Evolutionary conservation across 2,888 invertebrate species (phyloP).

Genomic region (Cinara cedri): DNA sequence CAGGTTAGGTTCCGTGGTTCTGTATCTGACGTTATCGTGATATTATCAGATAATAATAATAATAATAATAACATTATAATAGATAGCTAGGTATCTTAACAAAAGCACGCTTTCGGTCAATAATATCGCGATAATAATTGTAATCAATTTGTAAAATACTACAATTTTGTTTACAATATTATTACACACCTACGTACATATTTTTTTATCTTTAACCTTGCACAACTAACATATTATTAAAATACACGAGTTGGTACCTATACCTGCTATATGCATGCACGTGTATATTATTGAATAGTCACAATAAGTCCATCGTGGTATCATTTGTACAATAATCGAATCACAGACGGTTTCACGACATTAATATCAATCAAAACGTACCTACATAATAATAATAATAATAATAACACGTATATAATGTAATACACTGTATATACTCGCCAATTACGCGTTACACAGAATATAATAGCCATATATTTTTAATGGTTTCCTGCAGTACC

Average conservation of each 20-base stretch:
- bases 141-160: no score
- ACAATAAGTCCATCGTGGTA: not conserved
- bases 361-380: conserved; percentile 1
- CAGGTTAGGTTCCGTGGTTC: no score
- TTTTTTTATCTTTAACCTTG: not conserved
- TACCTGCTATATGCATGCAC: no score
- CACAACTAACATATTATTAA: not conserved
- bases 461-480: not conserved
- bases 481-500: not conserved
- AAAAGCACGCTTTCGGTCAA: no score
- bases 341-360: not conserved
- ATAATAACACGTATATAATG: no score
- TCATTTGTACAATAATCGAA: conserved; percentile 1
- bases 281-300: not conserved
- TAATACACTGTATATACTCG: not conserved
- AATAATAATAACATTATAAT: no score
- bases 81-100: no score
- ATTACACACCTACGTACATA: not conserved
- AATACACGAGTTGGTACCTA: no score
- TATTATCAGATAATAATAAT: no score
- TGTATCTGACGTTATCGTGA: no score
- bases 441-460: not conserved
- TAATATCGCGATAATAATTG: no score
- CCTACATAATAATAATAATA: no score
- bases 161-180: not conserved